phyloP scores from a whole-genome alignment of 2,113 vertebrate species.

The Pluvialis apricaria region DNA sequence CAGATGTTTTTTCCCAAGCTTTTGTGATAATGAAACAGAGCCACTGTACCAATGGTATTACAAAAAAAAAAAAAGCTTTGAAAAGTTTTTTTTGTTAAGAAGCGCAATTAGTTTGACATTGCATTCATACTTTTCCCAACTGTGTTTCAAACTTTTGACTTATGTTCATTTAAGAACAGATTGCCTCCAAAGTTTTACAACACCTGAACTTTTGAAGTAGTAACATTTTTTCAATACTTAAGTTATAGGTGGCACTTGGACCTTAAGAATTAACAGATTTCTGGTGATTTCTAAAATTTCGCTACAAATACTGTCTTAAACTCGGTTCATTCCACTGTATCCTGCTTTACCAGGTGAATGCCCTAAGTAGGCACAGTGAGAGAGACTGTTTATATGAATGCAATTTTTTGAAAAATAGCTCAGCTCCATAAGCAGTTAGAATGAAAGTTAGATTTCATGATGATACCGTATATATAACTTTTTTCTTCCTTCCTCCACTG shows the following conservation, averaged over 20 bases:
- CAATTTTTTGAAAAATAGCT: background rate
- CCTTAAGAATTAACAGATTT: background rate
- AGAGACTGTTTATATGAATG: background rate
- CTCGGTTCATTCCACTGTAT: background rate
- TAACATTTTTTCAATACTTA: background rate
- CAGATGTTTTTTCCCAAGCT: slow-evolving; percentile 30
- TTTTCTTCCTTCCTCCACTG: background rate
- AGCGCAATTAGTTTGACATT: background rate
- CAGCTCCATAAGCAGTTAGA: background rate
- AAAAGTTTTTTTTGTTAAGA: background rate
- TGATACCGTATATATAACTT: background rate
- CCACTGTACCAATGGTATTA: background rate
- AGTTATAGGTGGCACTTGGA: background rate
- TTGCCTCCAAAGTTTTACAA: background rate
- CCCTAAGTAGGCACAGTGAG: background rate
- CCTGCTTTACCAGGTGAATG: background rate
- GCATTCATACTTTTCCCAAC: background rate
- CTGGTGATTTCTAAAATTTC: background rate
- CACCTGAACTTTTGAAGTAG: background rate
- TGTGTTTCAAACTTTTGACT: background rate
- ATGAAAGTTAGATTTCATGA: background rate
- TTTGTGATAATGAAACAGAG: slow-evolving; percentile 9
- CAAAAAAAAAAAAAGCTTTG: background rate
- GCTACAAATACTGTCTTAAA: background rate
- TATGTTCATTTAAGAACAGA: background rate